Conservation (phyloP, 1,140 invertebrate species). For the Drosophila pruinosa region DNA sequence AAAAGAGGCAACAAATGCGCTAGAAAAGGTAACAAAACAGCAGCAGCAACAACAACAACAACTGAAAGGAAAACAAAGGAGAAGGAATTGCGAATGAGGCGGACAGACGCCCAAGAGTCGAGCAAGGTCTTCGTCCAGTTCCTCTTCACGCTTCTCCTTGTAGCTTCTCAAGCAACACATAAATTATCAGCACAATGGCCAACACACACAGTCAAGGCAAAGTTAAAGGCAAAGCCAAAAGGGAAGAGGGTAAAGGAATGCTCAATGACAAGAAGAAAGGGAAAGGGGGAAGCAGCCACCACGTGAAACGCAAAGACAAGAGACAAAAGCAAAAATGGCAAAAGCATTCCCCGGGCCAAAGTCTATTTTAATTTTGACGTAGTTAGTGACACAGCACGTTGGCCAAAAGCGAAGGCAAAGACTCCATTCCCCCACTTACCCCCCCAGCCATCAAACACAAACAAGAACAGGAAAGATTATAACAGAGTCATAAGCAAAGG, state of each 20-base stretch:
- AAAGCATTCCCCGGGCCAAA: conserved; percentile 39
- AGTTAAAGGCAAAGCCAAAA: conserved; percentile 4
- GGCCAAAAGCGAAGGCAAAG: conserved; percentile 37
- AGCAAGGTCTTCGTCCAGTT: not conserved
- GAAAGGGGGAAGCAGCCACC: not conserved
- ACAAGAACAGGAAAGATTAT: conserved; percentile 38
- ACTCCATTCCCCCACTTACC: not conserved
- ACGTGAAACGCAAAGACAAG: conserved; percentile 5
- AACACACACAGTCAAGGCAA: conserved; percentile 53
- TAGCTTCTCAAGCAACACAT: conserved; percentile 36
- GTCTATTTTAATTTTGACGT: conserved; percentile 76
- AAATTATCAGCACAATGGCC: conserved; percentile 70
- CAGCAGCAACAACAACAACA: not conserved
- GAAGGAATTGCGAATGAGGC: conserved; percentile 30
- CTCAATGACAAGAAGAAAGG: conserved; percentile 22
- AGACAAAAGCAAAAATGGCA: not conserved
- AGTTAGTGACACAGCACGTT: conserved; percentile 66
- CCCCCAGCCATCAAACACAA: not conserved
- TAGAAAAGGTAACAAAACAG: conserved; percentile 35
- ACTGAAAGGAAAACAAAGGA: conserved; percentile 3
- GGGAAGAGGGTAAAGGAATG: conserved; percentile 19
- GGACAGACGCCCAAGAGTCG: conserved; percentile 29
- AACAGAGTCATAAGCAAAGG: conserved; percentile 52
- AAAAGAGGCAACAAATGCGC: conserved; percentile 36
- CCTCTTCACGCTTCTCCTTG: not conserved